Percentiles rank a stretch among this genome's conserved stretches.
phyloP scores from a whole-genome alignment of 2,888 invertebrate genomes.

The Artemia sp. region DNA sequence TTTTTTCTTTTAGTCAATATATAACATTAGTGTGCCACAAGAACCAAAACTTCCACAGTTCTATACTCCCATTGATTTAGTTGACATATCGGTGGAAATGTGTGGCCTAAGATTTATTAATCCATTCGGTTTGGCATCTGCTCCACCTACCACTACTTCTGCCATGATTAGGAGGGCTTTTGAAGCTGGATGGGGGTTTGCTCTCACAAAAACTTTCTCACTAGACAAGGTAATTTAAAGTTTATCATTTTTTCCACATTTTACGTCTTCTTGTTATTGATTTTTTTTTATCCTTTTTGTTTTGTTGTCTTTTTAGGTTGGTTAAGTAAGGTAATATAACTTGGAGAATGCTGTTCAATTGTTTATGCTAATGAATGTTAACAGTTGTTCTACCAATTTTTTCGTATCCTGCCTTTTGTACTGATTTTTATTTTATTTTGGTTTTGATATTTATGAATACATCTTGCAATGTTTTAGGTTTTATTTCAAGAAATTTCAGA shows the following conservation, averaged over 20 bases:
- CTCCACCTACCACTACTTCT: constrained; percentile 82
- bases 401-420: too few species aligned
- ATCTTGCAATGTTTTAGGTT: too few species aligned
- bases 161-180: constrained; percentile 91
- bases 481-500: too few species aligned
- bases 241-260: constrained; percentile 4
- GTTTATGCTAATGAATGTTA: too few species aligned
- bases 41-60: constrained; percentile 71
- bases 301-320: not conserved
- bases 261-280: constrained; percentile 9
- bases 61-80: constrained; percentile 75
- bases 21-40: constrained; percentile 42
- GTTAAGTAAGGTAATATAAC: not conserved
- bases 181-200: constrained; percentile 91
- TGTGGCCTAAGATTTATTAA: constrained; percentile 88
- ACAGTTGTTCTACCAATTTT: too few species aligned
- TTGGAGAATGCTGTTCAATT: too few species aligned
- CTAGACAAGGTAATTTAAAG: constrained; percentile 60
- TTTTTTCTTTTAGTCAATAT: constrained; percentile 33
- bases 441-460: too few species aligned
- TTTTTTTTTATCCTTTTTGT: too few species aligned
- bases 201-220: constrained; percentile 90
- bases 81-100: constrained; percentile 79
- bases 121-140: constrained; percentile 92
- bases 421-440: too few species aligned